These are phyloP conservation scores for Ceratina australensis DNA, from an alignment of 1,140 invertebrate genomes.

Conservation along the genomic window DNA sequence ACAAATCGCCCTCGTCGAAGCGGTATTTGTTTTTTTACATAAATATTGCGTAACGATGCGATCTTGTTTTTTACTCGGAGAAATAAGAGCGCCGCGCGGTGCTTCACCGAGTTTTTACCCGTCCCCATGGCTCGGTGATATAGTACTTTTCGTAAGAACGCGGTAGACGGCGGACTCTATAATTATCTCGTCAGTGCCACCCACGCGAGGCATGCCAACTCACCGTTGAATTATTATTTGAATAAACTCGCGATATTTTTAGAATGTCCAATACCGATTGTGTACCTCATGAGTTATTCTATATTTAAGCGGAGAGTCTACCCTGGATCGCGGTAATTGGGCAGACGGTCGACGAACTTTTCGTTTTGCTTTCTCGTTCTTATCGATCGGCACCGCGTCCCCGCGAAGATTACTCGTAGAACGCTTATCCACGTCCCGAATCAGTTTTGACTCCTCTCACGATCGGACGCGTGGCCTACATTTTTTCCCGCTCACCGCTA, in stretches of 20 bases:
- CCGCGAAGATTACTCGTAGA: background rate
- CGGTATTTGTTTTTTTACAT: background rate
- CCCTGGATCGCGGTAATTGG: conserved; percentile 31
- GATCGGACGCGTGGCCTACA: background rate
- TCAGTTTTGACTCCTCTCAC: background rate
- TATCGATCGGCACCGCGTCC: background rate
- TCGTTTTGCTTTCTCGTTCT: background rate
- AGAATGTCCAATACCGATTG: conserved; percentile 52
- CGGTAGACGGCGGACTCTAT: conserved; percentile 56
- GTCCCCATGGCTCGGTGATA: background rate
- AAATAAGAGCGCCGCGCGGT: conserved; percentile 9
- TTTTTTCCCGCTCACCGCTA: background rate
- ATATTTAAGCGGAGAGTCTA: conserved; percentile 44
- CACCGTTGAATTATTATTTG: conserved; percentile 64
- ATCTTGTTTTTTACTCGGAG: background rate
- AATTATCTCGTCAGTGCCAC: conserved; percentile 66
- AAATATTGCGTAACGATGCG: conserved; percentile 3
- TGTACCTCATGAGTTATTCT: conserved; percentile 17
- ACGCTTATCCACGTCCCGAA: background rate
- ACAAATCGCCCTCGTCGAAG: background rate
- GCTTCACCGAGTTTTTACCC: conserved; percentile 15
- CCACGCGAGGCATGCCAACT: conserved; percentile 48
- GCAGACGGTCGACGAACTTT: conserved; percentile 42
- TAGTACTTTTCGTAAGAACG: conserved; percentile 47
- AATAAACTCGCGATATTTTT: conserved; percentile 60